Base-by-base conservation (phyloP, 2,797 vertebrate genomes). In the Liasis olivaceus region DNA sequence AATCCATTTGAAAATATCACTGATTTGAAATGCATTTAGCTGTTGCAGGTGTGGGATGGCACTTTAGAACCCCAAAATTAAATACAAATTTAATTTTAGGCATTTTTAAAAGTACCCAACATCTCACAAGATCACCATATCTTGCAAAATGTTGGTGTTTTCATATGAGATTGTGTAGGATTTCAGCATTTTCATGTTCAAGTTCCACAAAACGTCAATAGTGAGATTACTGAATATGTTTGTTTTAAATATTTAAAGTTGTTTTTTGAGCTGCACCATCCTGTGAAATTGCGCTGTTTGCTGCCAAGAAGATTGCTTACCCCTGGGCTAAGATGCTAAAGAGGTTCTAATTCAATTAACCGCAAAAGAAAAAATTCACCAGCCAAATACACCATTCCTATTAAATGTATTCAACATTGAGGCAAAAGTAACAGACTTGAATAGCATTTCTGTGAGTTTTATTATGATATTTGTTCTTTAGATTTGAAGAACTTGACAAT, bases 401-500 rank as follows among this genome's bases (percentile, higher is more conserved):
- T 63, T 87, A 36, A 8, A 36, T 90, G 15, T 60, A 8, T n/a
- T 92, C 17, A 12, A 60, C 4, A 28, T 84, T n/a, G 59, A 64
- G 17, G 15, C 5, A 51, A n/a, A 90, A 93, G 60, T 72, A 22
- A 81, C 20, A 47, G 20, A 86, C 47, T 86, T 64, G 31, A 89
- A 63, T 87, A n/a, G 63, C 26, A 87, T 26, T 91, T 12, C 31
- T 58, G 3, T 81, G 91, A 58, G 60, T 84, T 63, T 28, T 95
- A 63, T 94, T 93, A 91, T 94, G 91, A 6, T 95, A 63, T 95
- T 96, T 96, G 0, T 97, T 91, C 1, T 95, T 95, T 96, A 99
- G 99, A 98, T 86, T 96, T 99, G 96, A 99, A 99, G 96, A 98
- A 98, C 95, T 97, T 99, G 96, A 99, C 99, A 0, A 99, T 99